These are phyloP conservation scores for Meganola albula DNA, from an alignment of 2,888 invertebrate species.

Conservation along the genomic window DNA sequence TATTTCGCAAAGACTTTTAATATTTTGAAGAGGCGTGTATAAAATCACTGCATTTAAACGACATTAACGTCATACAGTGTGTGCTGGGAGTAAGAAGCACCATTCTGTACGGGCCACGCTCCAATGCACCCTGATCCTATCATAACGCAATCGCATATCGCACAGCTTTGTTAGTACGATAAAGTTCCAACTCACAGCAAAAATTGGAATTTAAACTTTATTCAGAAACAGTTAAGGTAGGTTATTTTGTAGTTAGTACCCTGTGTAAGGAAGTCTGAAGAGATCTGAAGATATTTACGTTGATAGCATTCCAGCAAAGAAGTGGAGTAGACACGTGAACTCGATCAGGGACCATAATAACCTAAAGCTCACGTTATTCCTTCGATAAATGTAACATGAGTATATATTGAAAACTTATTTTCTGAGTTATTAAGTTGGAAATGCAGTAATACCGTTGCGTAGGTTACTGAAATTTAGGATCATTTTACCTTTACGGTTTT, in stretches of 20 bases:
- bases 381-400: constrained; percentile 46
- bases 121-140: constrained; percentile 72
- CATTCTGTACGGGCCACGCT: constrained; percentile 53
- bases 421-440: constrained; percentile 24
- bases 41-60: constrained; percentile 45
- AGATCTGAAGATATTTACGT: constrained; percentile 73
- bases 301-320: constrained; percentile 69
- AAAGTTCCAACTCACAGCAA: constrained; percentile 33
- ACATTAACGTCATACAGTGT: constrained; percentile 60
- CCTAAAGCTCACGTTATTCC: constrained; percentile 55
- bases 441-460: too few relatives aligned
- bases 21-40: constrained; percentile 4
- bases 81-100: constrained; percentile 42
- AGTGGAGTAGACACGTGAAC: constrained; percentile 69
- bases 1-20: too few relatives aligned
- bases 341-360: constrained; percentile 64
- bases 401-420: constrained; percentile 32
- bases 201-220: constrained; percentile 38
- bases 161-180: constrained; percentile 31
- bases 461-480: too few relatives aligned
- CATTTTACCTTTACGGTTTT: too few relatives aligned
- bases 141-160: constrained; percentile 74
- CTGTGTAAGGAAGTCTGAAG: constrained; percentile 31
- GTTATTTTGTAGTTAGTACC: constrained; percentile 27
- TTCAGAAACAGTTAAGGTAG: constrained; percentile 6